phyloP scores from a whole-genome alignment of 1,140 invertebrate species.

The Orchestia grillus region DNA sequence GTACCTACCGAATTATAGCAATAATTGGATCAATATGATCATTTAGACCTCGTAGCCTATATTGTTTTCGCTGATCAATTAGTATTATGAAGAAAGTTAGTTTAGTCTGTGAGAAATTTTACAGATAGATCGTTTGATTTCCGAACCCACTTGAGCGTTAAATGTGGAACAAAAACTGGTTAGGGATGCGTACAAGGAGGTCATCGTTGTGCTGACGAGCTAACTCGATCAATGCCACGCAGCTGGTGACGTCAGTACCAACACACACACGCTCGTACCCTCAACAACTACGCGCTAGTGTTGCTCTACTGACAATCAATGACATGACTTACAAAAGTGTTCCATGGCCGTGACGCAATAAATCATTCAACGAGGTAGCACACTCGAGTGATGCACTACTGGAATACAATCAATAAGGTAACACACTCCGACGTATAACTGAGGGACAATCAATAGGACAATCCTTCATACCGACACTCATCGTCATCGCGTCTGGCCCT shows the following conservation, averaged over 20 bases:
- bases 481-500: background rate
- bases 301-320: background rate
- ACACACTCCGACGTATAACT: background rate
- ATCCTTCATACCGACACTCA: background rate
- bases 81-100: background rate
- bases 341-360: too few relatives aligned
- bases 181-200: background rate
- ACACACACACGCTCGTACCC: background rate
- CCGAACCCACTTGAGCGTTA: background rate
- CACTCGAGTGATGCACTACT: background rate
- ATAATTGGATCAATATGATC: background rate
- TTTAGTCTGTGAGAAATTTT: background rate
- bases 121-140: background rate
- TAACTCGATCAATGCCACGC: background rate
- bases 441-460: background rate
- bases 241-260: background rate
- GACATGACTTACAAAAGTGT: background rate
- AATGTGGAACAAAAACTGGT: background rate
- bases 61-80: background rate
- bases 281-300: background rate
- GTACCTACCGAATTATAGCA: background rate
- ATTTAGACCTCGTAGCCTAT: background rate
- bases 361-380: too few relatives aligned
- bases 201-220: background rate
- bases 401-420: background rate